A percentile compares a stretch with the other conserved stretches of the same genome.
These are phyloP conservation scores for Campoletis sonorensis DNA, from an alignment of 1,140 invertebrate genomes.

Conservation along the genomic window DNA sequence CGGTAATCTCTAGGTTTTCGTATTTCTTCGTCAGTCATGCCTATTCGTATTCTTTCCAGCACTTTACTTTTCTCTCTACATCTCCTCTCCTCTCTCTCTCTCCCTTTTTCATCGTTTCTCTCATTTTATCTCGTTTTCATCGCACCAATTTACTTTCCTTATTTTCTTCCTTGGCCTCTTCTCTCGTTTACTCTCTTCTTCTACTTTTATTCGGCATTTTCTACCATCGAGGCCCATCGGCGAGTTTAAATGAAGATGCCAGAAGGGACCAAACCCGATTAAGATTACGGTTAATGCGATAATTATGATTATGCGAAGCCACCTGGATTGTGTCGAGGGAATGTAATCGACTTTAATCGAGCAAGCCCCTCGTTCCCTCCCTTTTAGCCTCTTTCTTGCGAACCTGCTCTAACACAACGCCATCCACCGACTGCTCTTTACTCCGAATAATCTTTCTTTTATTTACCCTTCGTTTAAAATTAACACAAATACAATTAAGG, in stretches of 20 bases:
- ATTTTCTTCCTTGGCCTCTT: constrained; percentile 8
- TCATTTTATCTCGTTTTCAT: neutral
- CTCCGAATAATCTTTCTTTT: neutral
- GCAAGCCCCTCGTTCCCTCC: neutral
- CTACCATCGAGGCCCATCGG: constrained; percentile 10
- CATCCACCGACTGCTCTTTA: neutral
- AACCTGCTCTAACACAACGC: neutral
- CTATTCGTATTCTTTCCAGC: constrained; percentile 29
- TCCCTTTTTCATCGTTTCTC: constrained; percentile 7
- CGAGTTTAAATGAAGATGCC: constrained; percentile 12
- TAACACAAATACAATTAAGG: neutral
- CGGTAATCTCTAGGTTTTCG: constrained; percentile 31
- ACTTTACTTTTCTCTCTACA: constrained; percentile 19
- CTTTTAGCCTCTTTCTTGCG: neutral
- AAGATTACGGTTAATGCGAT: constrained; percentile 51
- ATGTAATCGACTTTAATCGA: constrained; percentile 49
- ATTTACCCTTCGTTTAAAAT: neutral
- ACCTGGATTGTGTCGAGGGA: constrained; percentile 32
- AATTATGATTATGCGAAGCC: constrained; percentile 44
- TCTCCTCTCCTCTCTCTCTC: constrained; percentile 2
- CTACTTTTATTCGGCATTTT: constrained; percentile 30
- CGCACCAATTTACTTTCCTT: neutral
- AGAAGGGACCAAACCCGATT: constrained; percentile 20
- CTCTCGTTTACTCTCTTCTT: neutral
- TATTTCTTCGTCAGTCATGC: constrained; percentile 22